Evolutionary conservation across 2,888 invertebrate genomes (phyloP).

Genomic region (Quadroppia sp.): DNA sequence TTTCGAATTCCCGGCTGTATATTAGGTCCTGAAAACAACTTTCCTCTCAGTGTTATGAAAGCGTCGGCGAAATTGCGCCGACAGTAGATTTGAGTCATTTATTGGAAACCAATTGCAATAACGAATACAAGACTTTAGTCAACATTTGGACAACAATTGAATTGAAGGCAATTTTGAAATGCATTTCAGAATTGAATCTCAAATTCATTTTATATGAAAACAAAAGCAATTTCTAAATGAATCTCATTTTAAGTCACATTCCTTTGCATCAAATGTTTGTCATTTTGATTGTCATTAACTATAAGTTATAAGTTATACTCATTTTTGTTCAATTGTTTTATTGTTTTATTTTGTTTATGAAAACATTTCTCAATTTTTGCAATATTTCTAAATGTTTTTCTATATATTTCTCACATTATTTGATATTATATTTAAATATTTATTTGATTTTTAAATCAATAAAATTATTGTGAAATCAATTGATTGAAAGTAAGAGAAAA

Average conservation of each 20-base stretch:
- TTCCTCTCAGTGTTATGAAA: conserved; percentile 47
- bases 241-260: conserved; percentile 28
- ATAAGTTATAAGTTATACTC: conserved; percentile 27
- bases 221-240: not conserved
- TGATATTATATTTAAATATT: too few relatives aligned
- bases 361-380: too few relatives aligned
- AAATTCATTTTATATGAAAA: not conserved
- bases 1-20: conserved; percentile 89
- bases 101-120: not conserved
- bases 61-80: conserved; percentile 40
- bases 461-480: too few relatives aligned
- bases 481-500: too few relatives aligned
- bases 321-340: not conserved
- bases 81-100: not conserved
- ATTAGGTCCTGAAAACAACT: conserved; percentile 69
- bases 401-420: too few relatives aligned
- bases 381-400: too few relatives aligned
- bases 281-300: too few relatives aligned
- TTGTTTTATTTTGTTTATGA: not conserved
- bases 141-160: not conserved
- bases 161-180: not conserved
- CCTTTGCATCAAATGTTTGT: conserved; percentile 7
- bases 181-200: conserved; percentile 1
- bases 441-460: too few relatives aligned
- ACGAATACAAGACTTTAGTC: not conserved